Evolutionary conservation across 2,888 invertebrate species (phyloP).

Genomic region (Morpho helenor): DNA sequence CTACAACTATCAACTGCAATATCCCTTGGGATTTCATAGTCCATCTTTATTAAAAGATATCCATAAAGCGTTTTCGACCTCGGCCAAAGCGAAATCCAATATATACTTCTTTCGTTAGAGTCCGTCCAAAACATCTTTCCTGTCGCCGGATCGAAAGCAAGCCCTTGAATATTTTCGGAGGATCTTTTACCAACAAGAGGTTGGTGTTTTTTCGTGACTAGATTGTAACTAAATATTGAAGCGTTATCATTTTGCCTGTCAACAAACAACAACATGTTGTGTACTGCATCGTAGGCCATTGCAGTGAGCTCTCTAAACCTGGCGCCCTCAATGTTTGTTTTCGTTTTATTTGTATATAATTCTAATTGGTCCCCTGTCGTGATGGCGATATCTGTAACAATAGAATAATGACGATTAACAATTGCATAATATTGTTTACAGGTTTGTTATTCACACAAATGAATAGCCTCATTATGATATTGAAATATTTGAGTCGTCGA

Average conservation of each 20-base stretch:
- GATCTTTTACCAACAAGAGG: conserved; percentile 71
- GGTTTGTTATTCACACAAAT: conserved; percentile 3
- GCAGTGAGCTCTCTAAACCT: conserved; percentile 81
- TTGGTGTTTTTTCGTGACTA: conserved; percentile 57
- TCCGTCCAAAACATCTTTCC: conserved; percentile 91
- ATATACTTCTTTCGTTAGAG: conserved; percentile 81
- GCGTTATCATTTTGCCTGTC: conserved; percentile 82
- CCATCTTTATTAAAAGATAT: conserved; percentile 57
- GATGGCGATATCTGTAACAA: conserved; percentile 86
- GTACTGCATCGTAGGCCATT: conserved; percentile 84
- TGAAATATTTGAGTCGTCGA: conserved; percentile 23
- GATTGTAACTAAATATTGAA: conserved; percentile 82
- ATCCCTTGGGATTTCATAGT: conserved; percentile 83
- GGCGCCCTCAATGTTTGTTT: conserved; percentile 63
- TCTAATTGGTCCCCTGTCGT: conserved; percentile 83
- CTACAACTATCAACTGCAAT: conserved; percentile 89
- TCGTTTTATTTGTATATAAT: conserved; percentile 73
- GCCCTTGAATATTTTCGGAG: conserved; percentile 81
- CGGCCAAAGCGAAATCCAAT: conserved; percentile 56
- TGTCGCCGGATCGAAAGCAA: conserved; percentile 86
- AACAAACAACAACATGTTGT: conserved; percentile 82
- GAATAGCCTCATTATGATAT: conserved; percentile 14
- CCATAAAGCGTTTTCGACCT: conserved; percentile 55
- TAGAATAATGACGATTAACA: conserved; percentile 28
- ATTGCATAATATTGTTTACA: neutral